Evolutionary conservation across 1,140 invertebrate species (phyloP).

Genomic region (Seison nebaliae): DNA sequence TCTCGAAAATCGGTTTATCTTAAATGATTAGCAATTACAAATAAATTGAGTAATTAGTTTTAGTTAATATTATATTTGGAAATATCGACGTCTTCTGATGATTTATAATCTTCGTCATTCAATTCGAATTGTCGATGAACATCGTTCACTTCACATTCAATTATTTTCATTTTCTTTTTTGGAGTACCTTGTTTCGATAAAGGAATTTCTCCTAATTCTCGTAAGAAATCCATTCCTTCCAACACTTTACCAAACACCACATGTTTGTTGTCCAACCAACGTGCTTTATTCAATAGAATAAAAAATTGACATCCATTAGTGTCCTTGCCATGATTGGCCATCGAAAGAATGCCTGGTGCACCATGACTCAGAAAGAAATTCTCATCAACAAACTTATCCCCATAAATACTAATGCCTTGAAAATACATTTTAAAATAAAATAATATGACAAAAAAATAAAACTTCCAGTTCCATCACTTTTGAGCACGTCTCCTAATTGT

Average conservation of each 20-base stretch:
- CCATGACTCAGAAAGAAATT: constrained; percentile 4
- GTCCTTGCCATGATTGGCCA: constrained; percentile 13
- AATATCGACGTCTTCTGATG: too few species aligned
- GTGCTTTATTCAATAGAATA: constrained; percentile 6
- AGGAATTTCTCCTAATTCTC: too few species aligned
- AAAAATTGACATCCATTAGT: constrained; percentile 14
- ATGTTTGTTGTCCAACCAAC: constrained; percentile 11
- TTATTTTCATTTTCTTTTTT: too few species aligned
- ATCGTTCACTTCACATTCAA: too few species aligned
- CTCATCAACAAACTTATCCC: constrained; percentile 12
- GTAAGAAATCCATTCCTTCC: constrained; percentile 12
- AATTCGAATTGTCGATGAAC: too few species aligned
- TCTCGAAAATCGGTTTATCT: too few species aligned
- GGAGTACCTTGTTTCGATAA: too few species aligned
- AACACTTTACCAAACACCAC: constrained; percentile 14
- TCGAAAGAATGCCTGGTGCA: constrained; percentile 11
- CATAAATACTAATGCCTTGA: constrained; percentile 19
- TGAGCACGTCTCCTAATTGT: constrained; percentile 10
- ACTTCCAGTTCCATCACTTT: constrained; percentile 11
- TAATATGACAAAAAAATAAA: constrained; percentile 79
- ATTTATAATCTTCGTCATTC: too few species aligned
- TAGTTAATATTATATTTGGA: too few species aligned
- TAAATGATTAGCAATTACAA: too few species aligned
- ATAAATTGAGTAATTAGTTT: too few species aligned
- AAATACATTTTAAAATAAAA: constrained; percentile 39